Evolutionary conservation across 2,113 vertebrate genomes (phyloP), one percentile per base, ranked within the genome.

Genomic region (Pongo pygmaeus): DNA sequence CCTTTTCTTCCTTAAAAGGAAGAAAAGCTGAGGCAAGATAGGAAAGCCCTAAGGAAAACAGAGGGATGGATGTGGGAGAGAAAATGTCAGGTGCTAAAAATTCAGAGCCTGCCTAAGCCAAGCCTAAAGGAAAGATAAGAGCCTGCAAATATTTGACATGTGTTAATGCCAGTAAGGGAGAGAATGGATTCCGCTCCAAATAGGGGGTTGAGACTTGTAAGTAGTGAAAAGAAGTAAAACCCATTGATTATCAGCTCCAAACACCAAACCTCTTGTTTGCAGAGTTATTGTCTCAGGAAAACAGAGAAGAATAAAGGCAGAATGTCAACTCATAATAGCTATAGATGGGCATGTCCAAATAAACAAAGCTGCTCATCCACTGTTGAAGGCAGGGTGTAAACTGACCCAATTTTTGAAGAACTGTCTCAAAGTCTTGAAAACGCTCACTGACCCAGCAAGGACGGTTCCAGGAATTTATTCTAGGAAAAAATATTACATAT

Each of bases 141-240:
- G 77, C 74, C 81, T 95, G 88, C 92, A 93, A 96, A 97, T 97
- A 98, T 97, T 96, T 97, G 97, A 95, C 91, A 70, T 77, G 88
- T 55, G 91, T 43, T 96, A 83, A 90, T 89, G 52, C 93, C 95
- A 96, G 81, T 80, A 92, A 89, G 89, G 38, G 80, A 97, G 46
- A 93, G 90, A 96, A 96, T 30, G 59, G 95, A 96, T 96, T 98
- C 95, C 48, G 43, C 50, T 93, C 72, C 69, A 93, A 94, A 85
- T 1, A 83, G 78, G 89, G 87, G 81, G 77, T 78, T 93, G 67
- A 55, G 55, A 43, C 97, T 97, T 97, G 85, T 84, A 96, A 92
- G 85, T 52, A 86, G 92, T 88, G 96, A 97, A 96, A 98, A 97
- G 93, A 96, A 97, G 96, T 86, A 94, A 97, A 94, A 97, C 69